These are phyloP conservation scores for Phengaris arion DNA, from an alignment of 2,888 invertebrate species.

Conservation along the genomic window DNA sequence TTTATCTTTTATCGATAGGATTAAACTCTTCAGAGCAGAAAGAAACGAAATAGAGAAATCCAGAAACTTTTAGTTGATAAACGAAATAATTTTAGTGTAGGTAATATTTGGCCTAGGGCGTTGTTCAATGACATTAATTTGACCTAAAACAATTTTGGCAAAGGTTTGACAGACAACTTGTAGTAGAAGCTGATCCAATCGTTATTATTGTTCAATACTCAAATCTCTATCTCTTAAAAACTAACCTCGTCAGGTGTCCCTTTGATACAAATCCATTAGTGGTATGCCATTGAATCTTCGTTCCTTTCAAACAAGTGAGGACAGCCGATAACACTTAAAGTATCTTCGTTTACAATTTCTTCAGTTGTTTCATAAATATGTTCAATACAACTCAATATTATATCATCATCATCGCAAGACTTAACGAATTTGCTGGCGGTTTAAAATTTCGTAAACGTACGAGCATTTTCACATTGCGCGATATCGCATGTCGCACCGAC, in stretches of 20 bases:
- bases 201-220: background rate
- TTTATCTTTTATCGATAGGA: no score
- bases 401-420: background rate
- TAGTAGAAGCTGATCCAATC: background rate
- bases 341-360: background rate
- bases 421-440: background rate
- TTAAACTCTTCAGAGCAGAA: no score
- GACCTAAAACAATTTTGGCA: background rate
- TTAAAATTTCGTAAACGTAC: background rate
- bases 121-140: no score
- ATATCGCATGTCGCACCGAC: no score
- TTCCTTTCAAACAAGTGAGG: background rate
- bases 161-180: background rate
- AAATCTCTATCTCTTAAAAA: background rate
- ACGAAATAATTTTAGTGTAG: no score
- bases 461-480: no score
- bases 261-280: constrained; percentile 27
- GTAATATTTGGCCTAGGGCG: no score
- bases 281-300: background rate
- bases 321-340: background rate
- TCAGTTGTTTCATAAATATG: background rate
- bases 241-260: background rate
- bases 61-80: no score
- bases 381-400: background rate
- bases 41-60: no score